These are phyloP conservation scores for Callopanchax toddi DNA, from an alignment of 2,113 vertebrate genomes.

Conservation along the genomic window DNA sequence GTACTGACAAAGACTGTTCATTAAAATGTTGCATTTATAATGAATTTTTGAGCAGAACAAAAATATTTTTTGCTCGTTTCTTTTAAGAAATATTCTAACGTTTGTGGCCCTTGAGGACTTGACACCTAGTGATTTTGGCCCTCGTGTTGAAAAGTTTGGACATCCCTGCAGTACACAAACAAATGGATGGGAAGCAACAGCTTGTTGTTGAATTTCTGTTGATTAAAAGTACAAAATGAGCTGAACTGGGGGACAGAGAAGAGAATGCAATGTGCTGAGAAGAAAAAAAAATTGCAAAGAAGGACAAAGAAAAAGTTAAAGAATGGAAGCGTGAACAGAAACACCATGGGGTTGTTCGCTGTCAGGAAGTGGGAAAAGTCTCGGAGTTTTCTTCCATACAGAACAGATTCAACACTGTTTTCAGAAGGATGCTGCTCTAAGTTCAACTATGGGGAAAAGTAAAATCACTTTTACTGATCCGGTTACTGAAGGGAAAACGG, in stretches of 20 bases:
- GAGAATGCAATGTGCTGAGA: slow-evolving; percentile 13
- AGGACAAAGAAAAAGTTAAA: neutral
- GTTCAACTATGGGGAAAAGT: too few species aligned
- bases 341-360: neutral
- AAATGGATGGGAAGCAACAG: neutral
- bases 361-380: slow-evolving; percentile 7
- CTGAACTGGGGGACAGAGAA: neutral
- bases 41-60: too few species aligned
- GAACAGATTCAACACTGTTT: neutral
- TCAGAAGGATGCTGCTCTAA: neutral
- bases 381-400: slow-evolving; percentile 6
- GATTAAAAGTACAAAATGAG: slow-evolving; percentile 16
- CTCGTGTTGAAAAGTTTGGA: too few species aligned
- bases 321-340: slow-evolving; percentile 25
- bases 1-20: too few species aligned
- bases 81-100: too few species aligned
- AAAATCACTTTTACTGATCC: too few species aligned
- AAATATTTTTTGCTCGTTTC: too few species aligned
- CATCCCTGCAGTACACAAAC: too few species aligned
- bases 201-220: neutral
- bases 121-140: too few species aligned
- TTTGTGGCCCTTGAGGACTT: too few species aligned
- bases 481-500: too few species aligned
- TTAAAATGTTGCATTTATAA: too few species aligned
- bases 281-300: neutral